Conservation (phyloP, 1,140 invertebrate genomes). For the Adoxophyes honmai region DNA sequence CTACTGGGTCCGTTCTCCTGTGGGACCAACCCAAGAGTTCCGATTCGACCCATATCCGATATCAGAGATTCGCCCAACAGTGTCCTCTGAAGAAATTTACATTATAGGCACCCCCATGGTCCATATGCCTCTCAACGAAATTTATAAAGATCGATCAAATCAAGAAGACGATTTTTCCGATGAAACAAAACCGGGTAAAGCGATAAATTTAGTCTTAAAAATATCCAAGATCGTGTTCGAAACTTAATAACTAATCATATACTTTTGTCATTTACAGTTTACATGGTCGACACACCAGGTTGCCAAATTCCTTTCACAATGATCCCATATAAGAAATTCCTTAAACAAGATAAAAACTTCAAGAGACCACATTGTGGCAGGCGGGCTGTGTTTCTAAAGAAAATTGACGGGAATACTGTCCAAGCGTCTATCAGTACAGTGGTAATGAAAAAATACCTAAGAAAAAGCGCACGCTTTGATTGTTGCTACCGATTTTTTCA, state of each 20-base stretch:
- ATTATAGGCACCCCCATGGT: slow-evolving; percentile 29
- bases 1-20: slow-evolving; percentile 26
- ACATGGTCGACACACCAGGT: slow-evolving; percentile 44
- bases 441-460: slow-evolving; percentile 36
- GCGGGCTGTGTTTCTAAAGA: slow-evolving; percentile 48
- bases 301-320: slow-evolving; percentile 52
- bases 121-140: slow-evolving; percentile 40
- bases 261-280: slow-evolving; percentile 32
- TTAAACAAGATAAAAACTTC: slow-evolving; percentile 23
- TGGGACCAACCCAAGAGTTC: not conserved
- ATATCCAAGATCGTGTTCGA: no score
- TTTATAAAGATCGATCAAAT: slow-evolving; percentile 36
- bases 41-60: not conserved
- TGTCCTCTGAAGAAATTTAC: slow-evolving; percentile 2
- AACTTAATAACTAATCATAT: slow-evolving; percentile 8
- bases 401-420: slow-evolving; percentile 30
- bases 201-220: no score
- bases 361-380: slow-evolving; percentile 35
- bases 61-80: not conserved
- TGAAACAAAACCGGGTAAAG: slow-evolving; percentile 35
- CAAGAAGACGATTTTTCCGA: slow-evolving; percentile 33
- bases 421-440: slow-evolving; percentile 35
- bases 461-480: slow-evolving; percentile 29
- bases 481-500: slow-evolving; percentile 54
- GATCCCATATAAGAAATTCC: slow-evolving; percentile 34